phyloP scores from a whole-genome alignment of 2,113 vertebrate species.

The Macrotus californicus region DNA sequence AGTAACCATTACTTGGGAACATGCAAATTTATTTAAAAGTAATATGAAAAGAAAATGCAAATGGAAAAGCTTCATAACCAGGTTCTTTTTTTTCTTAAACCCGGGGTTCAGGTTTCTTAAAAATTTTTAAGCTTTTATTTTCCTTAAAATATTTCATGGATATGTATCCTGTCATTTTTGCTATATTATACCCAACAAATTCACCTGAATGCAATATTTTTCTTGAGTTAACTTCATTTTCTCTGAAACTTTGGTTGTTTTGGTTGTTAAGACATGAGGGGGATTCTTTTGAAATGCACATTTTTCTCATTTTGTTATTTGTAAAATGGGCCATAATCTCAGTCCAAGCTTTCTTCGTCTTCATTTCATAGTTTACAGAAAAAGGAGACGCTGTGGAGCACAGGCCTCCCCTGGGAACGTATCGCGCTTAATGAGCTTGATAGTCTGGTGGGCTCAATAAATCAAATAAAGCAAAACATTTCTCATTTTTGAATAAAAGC shows the following conservation, averaged over 20 bases:
- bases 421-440: conserved; percentile 99
- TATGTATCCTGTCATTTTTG: background rate
- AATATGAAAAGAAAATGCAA: conserved; percentile 24
- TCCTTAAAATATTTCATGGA: background rate
- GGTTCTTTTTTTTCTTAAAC: background rate
- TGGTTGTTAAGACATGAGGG: conserved; percentile 22
- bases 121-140: conserved; percentile 27
- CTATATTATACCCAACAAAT: background rate
- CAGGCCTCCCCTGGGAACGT: conserved; percentile 93
- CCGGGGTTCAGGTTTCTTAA: background rate
- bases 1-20: background rate
- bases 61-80: background rate
- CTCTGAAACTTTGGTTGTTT: conserved; percentile 39
- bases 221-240: conserved; percentile 47
- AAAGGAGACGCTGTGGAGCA: conserved; percentile 85
- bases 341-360: conserved; percentile 79
- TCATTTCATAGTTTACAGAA: conserved; percentile 81
- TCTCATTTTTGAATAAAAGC: conserved; percentile 99
- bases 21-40: conserved; percentile 26
- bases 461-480: conserved; percentile 99
- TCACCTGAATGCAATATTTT: background rate
- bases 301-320: conserved; percentile 70
- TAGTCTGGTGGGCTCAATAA: conserved; percentile 99
- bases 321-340: conserved; percentile 71
- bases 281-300: conserved; percentile 67